Percentiles rank a stretch among this genome's conserved stretches.
Conservation (phyloP, 1,140 invertebrate species). For the Subanguina moxae region DNA sequence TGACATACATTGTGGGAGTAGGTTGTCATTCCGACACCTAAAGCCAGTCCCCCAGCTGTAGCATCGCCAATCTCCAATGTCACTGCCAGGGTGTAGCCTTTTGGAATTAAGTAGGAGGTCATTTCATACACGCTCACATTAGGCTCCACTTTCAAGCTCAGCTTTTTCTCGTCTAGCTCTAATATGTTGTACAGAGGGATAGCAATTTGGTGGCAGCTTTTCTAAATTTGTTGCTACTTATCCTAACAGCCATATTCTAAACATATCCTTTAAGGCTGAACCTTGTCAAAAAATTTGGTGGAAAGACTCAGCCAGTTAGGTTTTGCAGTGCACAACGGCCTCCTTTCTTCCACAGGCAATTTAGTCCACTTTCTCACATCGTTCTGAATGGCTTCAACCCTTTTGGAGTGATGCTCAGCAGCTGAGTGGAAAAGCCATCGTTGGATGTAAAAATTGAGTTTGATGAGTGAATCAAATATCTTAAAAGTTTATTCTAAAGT, state of each 20-base stretch:
- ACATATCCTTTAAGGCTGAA: slow-evolving; percentile 31
- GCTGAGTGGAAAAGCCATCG: slow-evolving; percentile 61
- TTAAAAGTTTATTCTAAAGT: slow-evolving; percentile 6
- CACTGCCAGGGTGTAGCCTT: slow-evolving; percentile 65
- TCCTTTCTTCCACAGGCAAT: slow-evolving; percentile 61
- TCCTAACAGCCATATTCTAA: neutral
- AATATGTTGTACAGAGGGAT: slow-evolving; percentile 66
- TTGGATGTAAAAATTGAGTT: slow-evolving; percentile 61
- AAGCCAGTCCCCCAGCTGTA: slow-evolving; percentile 64
- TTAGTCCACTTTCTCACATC: slow-evolving; percentile 65
- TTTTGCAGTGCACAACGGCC: slow-evolving; percentile 67
- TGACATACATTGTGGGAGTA: slow-evolving; percentile 60
- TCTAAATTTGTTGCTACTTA: slow-evolving; percentile 51
- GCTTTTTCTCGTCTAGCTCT: slow-evolving; percentile 61
- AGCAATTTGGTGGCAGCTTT: slow-evolving; percentile 66
- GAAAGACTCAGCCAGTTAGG: slow-evolving; percentile 70
- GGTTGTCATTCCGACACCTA: slow-evolving; percentile 65
- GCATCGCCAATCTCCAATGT: slow-evolving; percentile 65
- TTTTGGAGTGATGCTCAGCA: slow-evolving; percentile 62
- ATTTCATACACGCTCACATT: slow-evolving; percentile 65
- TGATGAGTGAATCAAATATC: slow-evolving; percentile 65
- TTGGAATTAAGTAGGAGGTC: slow-evolving; percentile 63
- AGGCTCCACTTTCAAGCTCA: slow-evolving; percentile 63
- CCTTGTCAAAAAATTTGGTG: slow-evolving; percentile 68
- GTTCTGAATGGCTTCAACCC: slow-evolving; percentile 66